Evolutionary conservation across 2,797 vertebrate species (phyloP).

Genomic region (Silurus aristotelis): DNA sequence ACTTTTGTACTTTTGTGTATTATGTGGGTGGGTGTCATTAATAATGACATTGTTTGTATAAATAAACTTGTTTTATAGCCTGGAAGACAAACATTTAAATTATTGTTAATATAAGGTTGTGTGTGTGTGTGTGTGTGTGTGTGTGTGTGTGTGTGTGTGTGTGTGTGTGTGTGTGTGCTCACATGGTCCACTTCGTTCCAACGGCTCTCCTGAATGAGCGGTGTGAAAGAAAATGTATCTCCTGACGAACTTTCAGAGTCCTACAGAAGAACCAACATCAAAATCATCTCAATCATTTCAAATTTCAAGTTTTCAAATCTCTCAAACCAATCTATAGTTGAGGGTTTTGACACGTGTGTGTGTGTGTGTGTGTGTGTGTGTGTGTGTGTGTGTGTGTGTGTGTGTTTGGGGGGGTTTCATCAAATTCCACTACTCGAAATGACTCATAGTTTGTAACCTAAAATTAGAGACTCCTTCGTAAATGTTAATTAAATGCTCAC

Average conservation of each 20-base stretch:
- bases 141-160: not conserved
- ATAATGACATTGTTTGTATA: too few species aligned
- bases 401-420: too few species aligned
- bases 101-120: too few species aligned
- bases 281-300: too few species aligned
- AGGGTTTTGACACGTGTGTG: too few species aligned
- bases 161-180: constrained; percentile 65
- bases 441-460: too few species aligned
- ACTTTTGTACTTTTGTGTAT: too few species aligned
- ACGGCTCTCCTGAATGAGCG: constrained; percentile 72
- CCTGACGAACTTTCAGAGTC: constrained; percentile 80
- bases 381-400: too few species aligned
- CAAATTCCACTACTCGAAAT: too few species aligned
- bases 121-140: not conserved
- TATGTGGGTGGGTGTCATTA: not conserved
- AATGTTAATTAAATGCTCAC: not conserved
- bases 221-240: constrained; percentile 73
- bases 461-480: not conserved
- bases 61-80: not conserved
- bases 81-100: not conserved
- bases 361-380: too few species aligned
- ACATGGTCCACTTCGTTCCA: constrained; percentile 82
- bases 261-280: constrained; percentile 61
- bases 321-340: too few species aligned
- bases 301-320: too few species aligned